phyloP scores from a whole-genome alignment of 1,140 invertebrate species.

The Pseudomyrmex gracilis region DNA sequence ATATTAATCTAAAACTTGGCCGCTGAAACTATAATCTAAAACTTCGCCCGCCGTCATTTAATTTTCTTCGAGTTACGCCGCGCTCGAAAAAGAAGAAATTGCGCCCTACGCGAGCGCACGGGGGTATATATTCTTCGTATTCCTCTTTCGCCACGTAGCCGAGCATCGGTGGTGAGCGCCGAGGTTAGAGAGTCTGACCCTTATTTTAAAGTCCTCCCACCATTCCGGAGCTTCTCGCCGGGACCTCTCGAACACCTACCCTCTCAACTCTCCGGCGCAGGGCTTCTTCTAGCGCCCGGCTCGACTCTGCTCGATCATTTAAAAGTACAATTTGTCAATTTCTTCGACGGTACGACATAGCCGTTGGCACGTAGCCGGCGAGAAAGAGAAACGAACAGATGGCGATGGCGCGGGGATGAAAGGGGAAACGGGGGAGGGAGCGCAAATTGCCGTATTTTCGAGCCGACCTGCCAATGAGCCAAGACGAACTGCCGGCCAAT shows the following conservation, averaged over 20 bases:
- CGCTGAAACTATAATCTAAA: conserved; percentile 30
- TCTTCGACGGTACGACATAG: conserved; percentile 63
- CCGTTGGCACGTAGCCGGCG: conserved; percentile 58
- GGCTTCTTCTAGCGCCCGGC: conserved; percentile 46
- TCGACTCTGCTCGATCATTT: conserved; percentile 68
- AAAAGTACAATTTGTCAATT: conserved; percentile 77
- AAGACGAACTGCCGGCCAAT: conserved; percentile 69
- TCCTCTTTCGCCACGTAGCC: background rate
- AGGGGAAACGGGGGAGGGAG: background rate
- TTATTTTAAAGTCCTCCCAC: conserved; percentile 72
- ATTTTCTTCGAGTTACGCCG: conserved; percentile 65
- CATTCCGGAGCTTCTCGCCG: background rate
- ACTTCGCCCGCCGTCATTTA: conserved; percentile 67
- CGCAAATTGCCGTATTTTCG: conserved; percentile 69
- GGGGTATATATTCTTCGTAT: conserved; percentile 43
- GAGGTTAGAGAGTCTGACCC: conserved; percentile 68
- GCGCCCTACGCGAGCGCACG: background rate
- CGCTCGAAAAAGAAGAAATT: conserved; percentile 51
- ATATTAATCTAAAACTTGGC: conserved; percentile 74
- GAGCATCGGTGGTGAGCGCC: background rate
- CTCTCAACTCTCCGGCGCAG: conserved; percentile 26
- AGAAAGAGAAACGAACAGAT: background rate
- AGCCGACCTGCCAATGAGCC: conserved; percentile 66
- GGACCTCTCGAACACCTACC: conserved; percentile 45
- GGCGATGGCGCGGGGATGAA: background rate